These are phyloP conservation scores for Urechis unicinctus DNA, from an alignment of 2,888 invertebrate genomes.

Conservation along the genomic window DNA sequence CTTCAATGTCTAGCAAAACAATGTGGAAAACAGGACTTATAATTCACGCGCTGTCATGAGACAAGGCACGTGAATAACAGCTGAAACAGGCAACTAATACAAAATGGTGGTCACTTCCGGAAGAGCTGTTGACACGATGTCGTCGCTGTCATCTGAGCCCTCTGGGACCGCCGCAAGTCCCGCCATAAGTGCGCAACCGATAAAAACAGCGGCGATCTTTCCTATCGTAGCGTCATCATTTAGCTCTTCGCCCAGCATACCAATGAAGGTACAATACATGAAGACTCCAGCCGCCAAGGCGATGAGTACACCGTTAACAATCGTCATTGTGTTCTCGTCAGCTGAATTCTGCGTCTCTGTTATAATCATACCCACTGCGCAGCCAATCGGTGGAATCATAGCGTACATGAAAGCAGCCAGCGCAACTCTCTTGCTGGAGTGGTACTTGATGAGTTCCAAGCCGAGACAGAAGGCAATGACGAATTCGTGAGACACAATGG, in stretches of 20 bases:
- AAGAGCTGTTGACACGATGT: too few relatives aligned
- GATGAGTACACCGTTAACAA: slow-evolving; percentile 4
- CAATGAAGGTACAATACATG: slow-evolving; percentile 12
- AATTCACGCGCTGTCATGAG: too few relatives aligned
- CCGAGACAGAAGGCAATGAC: slow-evolving; percentile 12
- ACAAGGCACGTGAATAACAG: too few relatives aligned
- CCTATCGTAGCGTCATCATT: slow-evolving; percentile 2
- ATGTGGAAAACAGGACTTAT: too few relatives aligned
- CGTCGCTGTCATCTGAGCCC: too few relatives aligned
- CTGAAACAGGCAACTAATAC: too few relatives aligned
- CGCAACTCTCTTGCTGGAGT: background rate
- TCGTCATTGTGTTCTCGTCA: background rate
- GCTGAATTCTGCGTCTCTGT: slow-evolving; percentile 1
- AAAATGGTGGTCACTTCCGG: too few relatives aligned
- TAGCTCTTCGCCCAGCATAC: slow-evolving; percentile 8
- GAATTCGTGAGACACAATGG: slow-evolving; percentile 13
- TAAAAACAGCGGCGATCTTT: slow-evolving; percentile 6
- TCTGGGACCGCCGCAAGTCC: slow-evolving; percentile 2
- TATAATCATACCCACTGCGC: slow-evolving; percentile 7
- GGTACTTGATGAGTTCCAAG: slow-evolving; percentile 6
- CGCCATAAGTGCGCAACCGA: slow-evolving; percentile 11
- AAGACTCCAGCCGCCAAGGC: slow-evolving; percentile 10
- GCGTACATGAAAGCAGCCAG: slow-evolving; percentile 8
- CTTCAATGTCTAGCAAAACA: too few relatives aligned
- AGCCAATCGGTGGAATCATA: slow-evolving; percentile 5